A percentile compares a stretch with the other conserved stretches of the same genome.
These are phyloP conservation scores for Megaceryle maxima DNA, from an alignment of 2,113 vertebrate genomes.

Conservation along the genomic window DNA sequence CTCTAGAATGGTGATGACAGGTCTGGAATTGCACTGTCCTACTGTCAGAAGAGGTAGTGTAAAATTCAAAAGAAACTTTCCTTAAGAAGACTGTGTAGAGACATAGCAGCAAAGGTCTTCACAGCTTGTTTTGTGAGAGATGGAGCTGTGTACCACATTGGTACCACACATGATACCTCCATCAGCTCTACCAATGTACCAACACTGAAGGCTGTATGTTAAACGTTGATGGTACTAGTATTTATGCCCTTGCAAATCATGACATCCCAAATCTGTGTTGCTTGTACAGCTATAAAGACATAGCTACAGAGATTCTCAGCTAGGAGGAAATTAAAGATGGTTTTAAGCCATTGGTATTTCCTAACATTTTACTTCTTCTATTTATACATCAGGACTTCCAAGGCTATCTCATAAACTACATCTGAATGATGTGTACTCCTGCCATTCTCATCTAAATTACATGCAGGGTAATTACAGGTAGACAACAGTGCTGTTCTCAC, in stretches of 20 bases:
- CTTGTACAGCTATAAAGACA: neutral
- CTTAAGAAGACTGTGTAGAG: neutral
- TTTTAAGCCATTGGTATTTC: neutral
- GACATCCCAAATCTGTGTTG: neutral
- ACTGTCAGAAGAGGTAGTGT: neutral
- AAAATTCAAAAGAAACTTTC: neutral
- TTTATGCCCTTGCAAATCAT: neutral
- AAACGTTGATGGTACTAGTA: neutral
- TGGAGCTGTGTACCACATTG: accelerated
- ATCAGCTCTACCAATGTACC: neutral
- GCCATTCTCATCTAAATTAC: neutral
- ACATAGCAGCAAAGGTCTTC: neutral
- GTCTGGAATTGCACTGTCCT: neutral
- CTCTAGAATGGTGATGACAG: neutral
- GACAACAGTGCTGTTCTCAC: neutral
- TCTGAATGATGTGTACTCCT: neutral
- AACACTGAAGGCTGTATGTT: neutral
- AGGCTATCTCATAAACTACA: neutral
- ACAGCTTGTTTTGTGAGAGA: neutral
- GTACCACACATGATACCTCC: neutral
- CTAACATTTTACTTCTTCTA: neutral
- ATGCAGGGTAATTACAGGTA: neutral
- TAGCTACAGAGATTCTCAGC: neutral
- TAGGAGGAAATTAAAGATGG: neutral
- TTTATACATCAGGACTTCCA: neutral